A percentile compares a stretch with the other conserved stretches of the same genome.
These are phyloP conservation scores for Monomorium pharaonis DNA, from an alignment of 1,140 invertebrate species.

Conservation along the genomic window DNA sequence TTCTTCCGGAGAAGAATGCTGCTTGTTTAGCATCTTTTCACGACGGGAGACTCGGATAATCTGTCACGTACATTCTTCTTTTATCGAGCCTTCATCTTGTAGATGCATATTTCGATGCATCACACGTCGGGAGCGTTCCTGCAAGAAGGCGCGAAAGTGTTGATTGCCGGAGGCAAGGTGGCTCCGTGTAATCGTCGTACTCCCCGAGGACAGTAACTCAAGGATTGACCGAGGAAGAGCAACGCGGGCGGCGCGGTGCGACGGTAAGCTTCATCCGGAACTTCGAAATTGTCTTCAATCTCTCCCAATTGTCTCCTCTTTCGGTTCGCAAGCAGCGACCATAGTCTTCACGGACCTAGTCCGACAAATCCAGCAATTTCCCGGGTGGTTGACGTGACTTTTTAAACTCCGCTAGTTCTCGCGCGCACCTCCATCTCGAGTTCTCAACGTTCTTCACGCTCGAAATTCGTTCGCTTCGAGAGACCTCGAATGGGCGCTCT, in stretches of 20 bases:
- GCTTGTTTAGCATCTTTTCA: background rate
- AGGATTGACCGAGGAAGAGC: constrained; percentile 15
- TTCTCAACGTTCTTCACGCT: constrained; percentile 21
- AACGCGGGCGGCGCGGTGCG: background rate
- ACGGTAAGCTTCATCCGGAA: constrained; percentile 49
- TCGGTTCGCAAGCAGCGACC: constrained; percentile 9
- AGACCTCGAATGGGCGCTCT: background rate
- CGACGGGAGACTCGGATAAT: background rate
- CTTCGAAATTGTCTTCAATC: constrained; percentile 58
- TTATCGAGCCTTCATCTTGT: background rate
- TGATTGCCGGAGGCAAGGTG: constrained; percentile 24
- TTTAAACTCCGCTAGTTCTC: constrained; percentile 34
- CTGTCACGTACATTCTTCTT: background rate
- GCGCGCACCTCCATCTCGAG: background rate
- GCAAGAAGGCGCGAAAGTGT: constrained; percentile 12
- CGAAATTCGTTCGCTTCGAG: background rate
- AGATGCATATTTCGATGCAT: constrained; percentile 26
- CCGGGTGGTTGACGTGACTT: constrained; percentile 42
- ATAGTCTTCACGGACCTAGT: constrained; percentile 31
- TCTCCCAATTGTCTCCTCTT: constrained; percentile 49
- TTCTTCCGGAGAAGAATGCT: background rate
- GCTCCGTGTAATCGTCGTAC: constrained; percentile 35
- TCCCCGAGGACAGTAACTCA: constrained; percentile 40
- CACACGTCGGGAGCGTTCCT: background rate
- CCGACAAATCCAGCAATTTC: constrained; percentile 59